phyloP scores from a whole-genome alignment of 2,797 vertebrate species.

The Myiotriccus ornatus region DNA sequence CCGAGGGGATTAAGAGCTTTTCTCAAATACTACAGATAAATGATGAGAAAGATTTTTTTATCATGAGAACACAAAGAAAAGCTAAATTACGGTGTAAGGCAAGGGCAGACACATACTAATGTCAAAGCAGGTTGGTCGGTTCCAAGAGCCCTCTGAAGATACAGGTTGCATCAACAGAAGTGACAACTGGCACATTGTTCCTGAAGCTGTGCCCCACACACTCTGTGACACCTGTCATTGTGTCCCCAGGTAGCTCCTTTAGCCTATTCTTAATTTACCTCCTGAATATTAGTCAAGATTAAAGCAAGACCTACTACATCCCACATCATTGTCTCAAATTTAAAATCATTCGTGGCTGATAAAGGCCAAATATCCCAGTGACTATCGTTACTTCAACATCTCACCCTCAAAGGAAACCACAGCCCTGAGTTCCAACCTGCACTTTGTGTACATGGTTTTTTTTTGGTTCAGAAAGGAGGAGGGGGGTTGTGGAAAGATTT shows the following conservation, averaged over 20 bases:
- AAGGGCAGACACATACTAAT: not conserved
- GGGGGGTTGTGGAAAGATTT: not conserved
- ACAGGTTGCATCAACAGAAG: not conserved
- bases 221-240: not conserved
- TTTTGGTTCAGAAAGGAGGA: fast-evolving
- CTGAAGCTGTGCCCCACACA: not conserved
- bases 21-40: not conserved
- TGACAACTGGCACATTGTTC: not conserved
- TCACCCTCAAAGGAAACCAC: not conserved
- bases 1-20: not conserved
- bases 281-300: not conserved
- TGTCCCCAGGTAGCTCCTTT: not conserved
- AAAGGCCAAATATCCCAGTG: not conserved
- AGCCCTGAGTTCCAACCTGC: not conserved
- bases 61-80: not conserved
- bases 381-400: not conserved
- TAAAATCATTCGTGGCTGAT: not conserved
- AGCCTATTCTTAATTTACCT: not conserved
- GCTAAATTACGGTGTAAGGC: not conserved
- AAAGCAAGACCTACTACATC: not conserved
- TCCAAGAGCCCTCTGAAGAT: not conserved
- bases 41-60: not conserved
- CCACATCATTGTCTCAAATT: not conserved
- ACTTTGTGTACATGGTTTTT: fast-evolving
- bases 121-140: not conserved